Evolutionary conservation across 2,797 vertebrate species (phyloP), one percentile per base, ranked within the genome.

Genomic region (Galaxias olidus): DNA sequence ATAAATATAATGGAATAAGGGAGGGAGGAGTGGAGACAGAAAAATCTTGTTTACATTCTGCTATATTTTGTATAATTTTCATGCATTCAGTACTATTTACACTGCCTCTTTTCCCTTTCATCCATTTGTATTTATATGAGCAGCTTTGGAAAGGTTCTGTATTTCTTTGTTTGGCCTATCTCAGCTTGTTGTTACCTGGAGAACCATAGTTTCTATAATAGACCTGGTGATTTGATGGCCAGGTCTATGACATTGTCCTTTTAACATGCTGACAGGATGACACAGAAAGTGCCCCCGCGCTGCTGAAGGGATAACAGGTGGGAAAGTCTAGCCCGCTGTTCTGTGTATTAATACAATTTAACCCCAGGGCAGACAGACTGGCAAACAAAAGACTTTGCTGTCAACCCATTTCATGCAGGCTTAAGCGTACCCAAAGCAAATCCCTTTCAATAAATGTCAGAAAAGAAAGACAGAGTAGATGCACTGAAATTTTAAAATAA

Each of bases 261-360:
- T 59, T 62, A n/a, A 18, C 47, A 15, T 44, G 63, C 17, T 60
- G 59, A 58, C 59, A 63, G 58, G 30, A 63, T 20, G 63, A 15
- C 59, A 46, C 40, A 44, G 51, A 68, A 63, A 63, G 11, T 41
- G 42, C 11, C 12, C 1, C 9, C 20, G 50, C 11, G 12, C 58
- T 50, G 17, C 43, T 55, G 7, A 44, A 66, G 51, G 46, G 52
- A 44, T 51, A 53, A 18, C 18, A 18, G 48, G 10, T 13, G 50
- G 12, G 62, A 66, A 47, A 51, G 15, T 48, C 55, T 64, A 44
- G 46, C 19, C 47, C 46, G 48, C 30, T 30, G 30, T 30, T 30
- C 30, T 18, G 59, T 61, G 19, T 48, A 13, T 48, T 41, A n/a
- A 12, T 12, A 47, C 46, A 47, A 11, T 47, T 11, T 10, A 11